Percentiles rank a stretch among this genome's conserved stretches.
Conservation (phyloP, 1,140 invertebrate species). For the Drosophila simulans region DNA sequence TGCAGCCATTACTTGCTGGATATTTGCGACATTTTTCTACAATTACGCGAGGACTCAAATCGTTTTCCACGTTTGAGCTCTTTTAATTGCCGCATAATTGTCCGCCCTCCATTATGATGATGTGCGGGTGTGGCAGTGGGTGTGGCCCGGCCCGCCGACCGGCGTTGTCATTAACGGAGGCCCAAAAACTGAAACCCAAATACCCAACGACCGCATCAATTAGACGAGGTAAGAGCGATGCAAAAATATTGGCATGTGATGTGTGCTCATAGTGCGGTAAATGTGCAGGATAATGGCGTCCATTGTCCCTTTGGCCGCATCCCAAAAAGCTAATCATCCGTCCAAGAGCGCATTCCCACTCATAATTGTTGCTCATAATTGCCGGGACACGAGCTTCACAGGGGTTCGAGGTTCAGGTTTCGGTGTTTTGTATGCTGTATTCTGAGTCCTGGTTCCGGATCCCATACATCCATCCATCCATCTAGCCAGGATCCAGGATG, state of each 20-base stretch:
- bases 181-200: slow-evolving; percentile 44
- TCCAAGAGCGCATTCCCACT: slow-evolving; percentile 52
- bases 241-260: slow-evolving; percentile 54
- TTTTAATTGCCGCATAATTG: slow-evolving; percentile 76
- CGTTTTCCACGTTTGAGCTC: slow-evolving; percentile 56
- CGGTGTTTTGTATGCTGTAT: neutral
- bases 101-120: slow-evolving; percentile 39
- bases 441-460: slow-evolving; percentile 5
- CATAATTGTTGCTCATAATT: slow-evolving; percentile 76
- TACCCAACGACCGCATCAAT: slow-evolving; percentile 63
- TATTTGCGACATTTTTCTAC: slow-evolving; percentile 67
- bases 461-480: slow-evolving; percentile 1
- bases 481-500: slow-evolving; percentile 11
- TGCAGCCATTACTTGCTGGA: slow-evolving; percentile 18
- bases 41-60: slow-evolving; percentile 33
- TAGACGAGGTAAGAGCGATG: slow-evolving; percentile 50
- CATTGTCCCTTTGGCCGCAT: slow-evolving; percentile 47
- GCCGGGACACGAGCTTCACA: slow-evolving; percentile 22
- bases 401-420: neutral
- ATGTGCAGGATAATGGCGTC: slow-evolving; percentile 58
- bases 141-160: neutral
- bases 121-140: slow-evolving; percentile 14
- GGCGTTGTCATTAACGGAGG: slow-evolving; percentile 29
- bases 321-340: slow-evolving; percentile 79
- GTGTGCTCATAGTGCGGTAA: slow-evolving; percentile 30